A percentile compares a stretch with the other conserved stretches of the same genome.
phyloP scores from a whole-genome alignment of 2,888 invertebrate species.

The Psylliodes chrysocephalus region DNA sequence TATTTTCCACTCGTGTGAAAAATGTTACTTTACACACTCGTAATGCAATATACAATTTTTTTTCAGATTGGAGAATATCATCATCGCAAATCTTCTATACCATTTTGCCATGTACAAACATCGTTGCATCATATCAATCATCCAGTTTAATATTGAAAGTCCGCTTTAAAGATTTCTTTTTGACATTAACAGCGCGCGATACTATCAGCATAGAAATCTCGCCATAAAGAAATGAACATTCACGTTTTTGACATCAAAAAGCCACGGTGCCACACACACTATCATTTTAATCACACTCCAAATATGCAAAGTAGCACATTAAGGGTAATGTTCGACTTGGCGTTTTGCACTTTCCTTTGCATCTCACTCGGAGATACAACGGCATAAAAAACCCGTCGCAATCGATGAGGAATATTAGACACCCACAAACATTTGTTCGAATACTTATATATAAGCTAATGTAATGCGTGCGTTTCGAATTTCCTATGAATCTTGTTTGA shows the following conservation, averaged over 20 bases:
- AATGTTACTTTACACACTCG: no score
- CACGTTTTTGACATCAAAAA: conserved; percentile 26
- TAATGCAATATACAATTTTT: no score
- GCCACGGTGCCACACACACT: conserved; percentile 19
- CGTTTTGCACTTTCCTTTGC: conserved; percentile 37
- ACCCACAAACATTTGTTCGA: conserved; percentile 23
- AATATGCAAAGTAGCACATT: conserved; percentile 30
- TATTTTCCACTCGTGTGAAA: no score
- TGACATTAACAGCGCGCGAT: not conserved
- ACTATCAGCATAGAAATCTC: conserved; percentile 8
- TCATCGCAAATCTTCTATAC: no score
- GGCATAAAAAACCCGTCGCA: conserved; percentile 6
- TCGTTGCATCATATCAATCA: no score
- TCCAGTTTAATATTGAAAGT: no score
- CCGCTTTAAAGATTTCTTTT: not conserved
- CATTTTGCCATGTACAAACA: no score
- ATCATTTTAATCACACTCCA: conserved; percentile 28
- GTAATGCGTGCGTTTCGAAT: not conserved
- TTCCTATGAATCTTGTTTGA: not conserved
- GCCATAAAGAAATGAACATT: conserved; percentile 20
- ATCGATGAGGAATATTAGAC: conserved; percentile 10
- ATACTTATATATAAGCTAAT: conserved; percentile 24
- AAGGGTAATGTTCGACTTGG: conserved; percentile 5
- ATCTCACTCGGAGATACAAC: conserved; percentile 39
- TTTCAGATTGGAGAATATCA: no score